Conservation (phyloP, 2,113 vertebrate species). For the Rutilus rutilus region DNA sequence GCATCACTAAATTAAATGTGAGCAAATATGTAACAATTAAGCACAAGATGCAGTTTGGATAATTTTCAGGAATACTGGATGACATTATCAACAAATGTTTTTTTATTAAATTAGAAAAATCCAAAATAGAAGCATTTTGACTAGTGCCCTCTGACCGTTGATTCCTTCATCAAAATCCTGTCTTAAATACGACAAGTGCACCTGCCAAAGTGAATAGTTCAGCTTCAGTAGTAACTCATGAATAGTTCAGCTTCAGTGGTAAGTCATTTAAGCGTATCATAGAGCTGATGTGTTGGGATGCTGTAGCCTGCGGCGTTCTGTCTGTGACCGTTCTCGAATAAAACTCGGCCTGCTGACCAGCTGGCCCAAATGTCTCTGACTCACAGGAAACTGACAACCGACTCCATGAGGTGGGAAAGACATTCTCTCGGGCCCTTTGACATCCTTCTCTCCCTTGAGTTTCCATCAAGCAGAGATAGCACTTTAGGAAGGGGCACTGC, state of each 20-base stretch:
- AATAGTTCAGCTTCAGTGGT: too few species aligned
- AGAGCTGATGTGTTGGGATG: constrained; percentile 1
- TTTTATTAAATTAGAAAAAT: neutral
- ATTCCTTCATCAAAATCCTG: neutral
- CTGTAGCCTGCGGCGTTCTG: neutral
- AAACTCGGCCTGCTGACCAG: constrained; percentile 9
- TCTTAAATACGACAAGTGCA: neutral
- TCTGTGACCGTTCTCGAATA: neutral
- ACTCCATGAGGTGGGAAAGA: neutral
- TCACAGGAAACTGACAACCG: neutral
- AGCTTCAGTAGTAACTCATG: too few species aligned
- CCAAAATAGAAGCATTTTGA: neutral
- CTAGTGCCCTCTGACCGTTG: neutral
- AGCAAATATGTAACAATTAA: neutral
- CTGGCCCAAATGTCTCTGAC: neutral
- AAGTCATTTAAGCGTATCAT: neutral
- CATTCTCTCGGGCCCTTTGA: constrained; percentile 7
- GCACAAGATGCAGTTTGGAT: neutral
- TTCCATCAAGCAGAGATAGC: neutral
- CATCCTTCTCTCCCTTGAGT: neutral
- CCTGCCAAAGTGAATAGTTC: neutral
- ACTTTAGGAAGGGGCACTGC: neutral
- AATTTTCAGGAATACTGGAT: neutral
- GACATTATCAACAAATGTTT: neutral
- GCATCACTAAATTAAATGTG: neutral